Percentiles rank a stretch among this genome's conserved stretches.
Conservation (phyloP, 2,797 vertebrate genomes). For the Heliangelus exortis region DNA sequence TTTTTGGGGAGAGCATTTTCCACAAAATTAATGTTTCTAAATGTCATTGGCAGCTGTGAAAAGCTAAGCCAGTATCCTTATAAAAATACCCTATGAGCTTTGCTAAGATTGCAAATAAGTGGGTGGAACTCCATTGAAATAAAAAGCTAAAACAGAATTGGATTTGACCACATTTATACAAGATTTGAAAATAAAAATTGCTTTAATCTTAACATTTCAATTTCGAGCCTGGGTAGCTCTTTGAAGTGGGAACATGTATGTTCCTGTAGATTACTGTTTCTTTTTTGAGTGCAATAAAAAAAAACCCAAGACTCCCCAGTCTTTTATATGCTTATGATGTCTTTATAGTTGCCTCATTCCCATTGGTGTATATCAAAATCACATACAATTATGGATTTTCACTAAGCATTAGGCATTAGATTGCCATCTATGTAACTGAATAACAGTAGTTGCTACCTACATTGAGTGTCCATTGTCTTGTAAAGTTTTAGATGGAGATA, state of each 20-base stretch:
- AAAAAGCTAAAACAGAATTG: slow-evolving; percentile 13
- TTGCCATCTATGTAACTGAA: not conserved
- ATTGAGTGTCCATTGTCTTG: not conserved
- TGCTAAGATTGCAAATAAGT: slow-evolving; percentile 21
- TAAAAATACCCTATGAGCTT: not conserved
- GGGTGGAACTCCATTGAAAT: slow-evolving; percentile 29
- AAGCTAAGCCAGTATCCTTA: not conserved
- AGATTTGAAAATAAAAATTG: slow-evolving; percentile 15
- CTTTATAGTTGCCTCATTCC: not conserved
- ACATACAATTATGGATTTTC: not conserved
- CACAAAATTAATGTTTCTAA: slow-evolving; percentile 2
- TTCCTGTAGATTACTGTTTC: not conserved
- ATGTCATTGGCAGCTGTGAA: slow-evolving; percentile 11
- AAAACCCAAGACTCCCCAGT: not conserved
- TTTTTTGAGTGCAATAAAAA: not conserved
- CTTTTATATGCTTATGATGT: not conserved
- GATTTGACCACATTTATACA: slow-evolving; percentile 14
- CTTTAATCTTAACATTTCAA: not conserved
- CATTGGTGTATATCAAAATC: not conserved
- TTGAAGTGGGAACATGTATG: not conserved
- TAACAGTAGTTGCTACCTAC: not conserved
- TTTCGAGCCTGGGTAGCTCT: not conserved
- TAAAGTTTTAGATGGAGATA: not conserved
- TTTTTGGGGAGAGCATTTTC: not conserved
- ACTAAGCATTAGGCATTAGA: not conserved